Evolutionary conservation across 2,888 invertebrate genomes (phyloP), one percentile per base, ranked within the genome.

Genomic region (Agrotis puta): DNA sequence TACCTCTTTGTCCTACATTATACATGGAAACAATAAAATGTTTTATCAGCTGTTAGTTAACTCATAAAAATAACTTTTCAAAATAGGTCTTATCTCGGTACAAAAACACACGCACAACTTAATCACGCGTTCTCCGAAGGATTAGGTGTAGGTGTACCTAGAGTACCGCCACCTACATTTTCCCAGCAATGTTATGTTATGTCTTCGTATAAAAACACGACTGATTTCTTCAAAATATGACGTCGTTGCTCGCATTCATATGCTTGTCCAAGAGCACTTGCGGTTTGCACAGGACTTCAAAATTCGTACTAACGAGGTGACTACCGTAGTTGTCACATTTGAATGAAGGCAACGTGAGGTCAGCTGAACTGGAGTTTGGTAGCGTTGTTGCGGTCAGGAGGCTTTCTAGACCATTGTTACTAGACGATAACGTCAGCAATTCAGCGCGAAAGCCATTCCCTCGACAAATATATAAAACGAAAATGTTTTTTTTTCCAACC

Each of bases 261-360:
- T 70, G 45, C 71, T 69, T 56, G 70, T 63, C 76, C 57, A 79
- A 90, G 90, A 87, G 89, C 86, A 83, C 87, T 88, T 88, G 82
- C 74, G 78, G 82, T 84, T 79, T 53, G 76, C 70, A 54, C 66
- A 76, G 81, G 33, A 82, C 83, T 86, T 88, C 87, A 86, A 88
- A 90, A 88, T 88, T 80, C 74, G 45, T 79, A 86, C 92, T 93
- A 93, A 93, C 92, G 89, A 93, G 88, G 88, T 86, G 87, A 87
- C 88, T 88, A 87, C 77, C 83, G 61, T 71, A 83, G 85, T 85
- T 88, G 91, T 89, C 88, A 91, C 85, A 88, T 91, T 89, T 88
- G 87, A 87, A 88, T 88, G 87, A 87, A 87, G 87, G 82, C 85
- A 86, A 76, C 76, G 77, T 76, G 84, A 85, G 88, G 89, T 89